A percentile compares a stretch with the other conserved stretches of the same genome.
Conservation (phyloP, 2,113 vertebrate genomes). For the Chaetura pelagica region DNA sequence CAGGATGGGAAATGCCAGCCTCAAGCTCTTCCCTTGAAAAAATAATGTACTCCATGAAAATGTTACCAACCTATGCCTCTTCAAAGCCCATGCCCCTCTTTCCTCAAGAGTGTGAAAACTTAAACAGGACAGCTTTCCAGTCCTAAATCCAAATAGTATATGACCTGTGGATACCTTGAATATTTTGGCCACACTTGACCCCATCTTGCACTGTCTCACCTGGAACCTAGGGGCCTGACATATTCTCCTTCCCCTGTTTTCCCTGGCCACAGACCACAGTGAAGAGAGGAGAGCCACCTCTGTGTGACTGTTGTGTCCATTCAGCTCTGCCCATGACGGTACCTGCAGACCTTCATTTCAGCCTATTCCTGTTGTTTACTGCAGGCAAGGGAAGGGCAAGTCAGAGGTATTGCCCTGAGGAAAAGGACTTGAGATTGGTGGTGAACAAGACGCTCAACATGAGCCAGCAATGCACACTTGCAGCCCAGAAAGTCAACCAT, state of each 20-base stretch:
- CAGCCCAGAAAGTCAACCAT: no score
- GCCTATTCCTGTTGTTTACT: not conserved
- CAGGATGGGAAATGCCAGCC: not conserved
- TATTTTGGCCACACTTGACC: not conserved
- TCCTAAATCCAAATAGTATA: not conserved
- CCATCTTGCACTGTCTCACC: not conserved
- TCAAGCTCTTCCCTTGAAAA: not conserved
- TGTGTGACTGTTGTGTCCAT: not conserved
- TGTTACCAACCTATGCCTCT: not conserved
- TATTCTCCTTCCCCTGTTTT: not conserved
- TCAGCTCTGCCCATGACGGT: not conserved
- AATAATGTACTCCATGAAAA: not conserved
- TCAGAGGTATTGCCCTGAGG: not conserved
- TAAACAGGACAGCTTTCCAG: not conserved
- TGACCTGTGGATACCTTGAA: not conserved
- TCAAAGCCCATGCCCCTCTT: not conserved
- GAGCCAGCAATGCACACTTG: no score
- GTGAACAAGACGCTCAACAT: no score
- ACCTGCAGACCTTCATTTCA: not conserved
- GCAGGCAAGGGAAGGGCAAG: not conserved
- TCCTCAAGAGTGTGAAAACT: not conserved
- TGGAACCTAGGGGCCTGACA: not conserved
- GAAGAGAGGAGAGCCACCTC: not conserved
- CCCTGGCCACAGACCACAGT: fast-evolving
- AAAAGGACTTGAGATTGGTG: no score